Evolutionary conservation across 2,113 vertebrate species (phyloP), one percentile per base, ranked within the genome.

Genomic region (Dicerorhinus sumatrensis): DNA sequence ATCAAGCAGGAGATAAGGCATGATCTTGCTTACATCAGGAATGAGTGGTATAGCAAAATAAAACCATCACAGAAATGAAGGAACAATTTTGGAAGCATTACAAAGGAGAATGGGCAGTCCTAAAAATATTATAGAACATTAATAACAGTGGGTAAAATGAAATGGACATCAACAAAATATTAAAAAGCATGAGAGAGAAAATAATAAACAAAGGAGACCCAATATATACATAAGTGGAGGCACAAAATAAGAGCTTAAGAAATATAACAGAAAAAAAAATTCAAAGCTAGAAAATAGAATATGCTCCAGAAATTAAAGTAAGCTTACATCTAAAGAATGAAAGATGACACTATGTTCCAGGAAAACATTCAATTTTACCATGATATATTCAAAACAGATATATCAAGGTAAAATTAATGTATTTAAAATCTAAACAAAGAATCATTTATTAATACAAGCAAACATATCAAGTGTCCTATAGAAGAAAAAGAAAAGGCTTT

Each of bases 401-500:
- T 8, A 16, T 31, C 27, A 31, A 36, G 17, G 20, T 63, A 82
- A 92, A 80, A 60, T 31, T 51, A 51, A 46, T 75, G 18, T 9
- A 51, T 87, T 96, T 95, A 39, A 70, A 83, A 82, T 89, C n/a
- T 18, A 72, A 94, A 76, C 14, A 81, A 63, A 63, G 65, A 87
- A 51, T 90, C 25, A 36, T 77, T 72, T 48, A 25, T 80, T 63
- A 33, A 13, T 77, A 29, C n/a, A 75, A 89, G 25, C 39, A 70
- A 95, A 87, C 13, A 9, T 96, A 54, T 84, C 48, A 81, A 29
- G 56, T 86, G 65, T 36, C 36, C 31, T 72, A 25, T 72, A 72
- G 62, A 51, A 81, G 21, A n/a, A 63, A 89, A 72, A 62, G n/a
- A 73, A 63, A 94, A 56, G 4, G 27, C 29, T 80, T 73, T 83